Evolutionary conservation across 2,888 invertebrate genomes (phyloP).

Genomic region (Cheilosia vulpina): DNA sequence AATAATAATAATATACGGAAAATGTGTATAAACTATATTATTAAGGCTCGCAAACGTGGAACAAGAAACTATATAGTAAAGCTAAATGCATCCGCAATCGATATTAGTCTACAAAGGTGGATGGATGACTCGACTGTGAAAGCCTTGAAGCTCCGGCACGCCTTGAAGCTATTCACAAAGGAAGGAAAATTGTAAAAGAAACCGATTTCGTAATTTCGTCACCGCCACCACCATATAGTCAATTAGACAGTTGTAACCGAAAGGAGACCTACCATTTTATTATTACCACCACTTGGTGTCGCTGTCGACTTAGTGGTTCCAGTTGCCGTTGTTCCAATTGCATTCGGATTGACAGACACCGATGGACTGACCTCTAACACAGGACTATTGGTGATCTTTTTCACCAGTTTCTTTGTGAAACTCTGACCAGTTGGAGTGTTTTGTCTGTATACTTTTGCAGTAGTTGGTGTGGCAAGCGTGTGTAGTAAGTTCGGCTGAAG

Average conservation of each 20-base stretch:
- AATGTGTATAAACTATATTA: background rate
- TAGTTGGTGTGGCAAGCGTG: conserved; percentile 82
- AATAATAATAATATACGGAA: background rate
- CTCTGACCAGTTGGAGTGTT: conserved; percentile 29
- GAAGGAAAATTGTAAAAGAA: conserved; percentile 43
- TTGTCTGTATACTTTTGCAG: conserved; percentile 76
- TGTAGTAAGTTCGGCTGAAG: background rate
- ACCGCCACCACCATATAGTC: conserved; percentile 36
- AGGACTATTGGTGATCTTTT: conserved; percentile 73
- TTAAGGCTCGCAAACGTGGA: conserved; percentile 20
- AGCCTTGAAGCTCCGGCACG: conserved; percentile 35
- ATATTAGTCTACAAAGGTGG: conserved; percentile 40
- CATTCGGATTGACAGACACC: conserved; percentile 75
- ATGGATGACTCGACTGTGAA: conserved; percentile 38
- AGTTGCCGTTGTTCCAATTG: conserved; percentile 76
- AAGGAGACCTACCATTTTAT: conserved; percentile 86
- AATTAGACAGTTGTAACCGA: conserved; percentile 85
- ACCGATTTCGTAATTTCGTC: conserved; percentile 35
- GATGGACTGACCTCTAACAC: conserved; percentile 77
- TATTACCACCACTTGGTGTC: conserved; percentile 65
- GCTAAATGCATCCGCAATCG: background rate
- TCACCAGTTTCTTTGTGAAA: conserved; percentile 42
- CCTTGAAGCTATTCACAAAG: conserved; percentile 48
- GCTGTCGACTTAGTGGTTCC: conserved; percentile 76
- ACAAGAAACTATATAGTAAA: conserved; percentile 24